Base-by-base conservation (phyloP, 2,888 invertebrate species). In the Zonitis immaculata region DNA sequence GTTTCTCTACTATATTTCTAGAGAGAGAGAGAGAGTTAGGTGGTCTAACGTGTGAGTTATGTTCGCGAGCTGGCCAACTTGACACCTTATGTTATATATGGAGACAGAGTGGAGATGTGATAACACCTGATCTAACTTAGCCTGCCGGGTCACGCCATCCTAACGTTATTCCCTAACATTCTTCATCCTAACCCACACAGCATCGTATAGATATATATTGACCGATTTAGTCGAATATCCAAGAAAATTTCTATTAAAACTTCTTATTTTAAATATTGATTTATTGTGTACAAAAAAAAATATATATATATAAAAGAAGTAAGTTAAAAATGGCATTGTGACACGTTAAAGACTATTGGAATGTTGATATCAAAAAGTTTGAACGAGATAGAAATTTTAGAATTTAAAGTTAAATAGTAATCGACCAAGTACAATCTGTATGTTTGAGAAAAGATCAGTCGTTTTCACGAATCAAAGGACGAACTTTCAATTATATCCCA, bases 91-190 rank as follows among this genome's bases (percentile, higher is more conserved):
- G 60, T 69, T 66, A 71, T 67, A 68, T 69, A 71, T 70, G 69
- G 70, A 71, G 70, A 71, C 69, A 67, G 67, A 71, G 70, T 68
- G 64, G 64, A 68, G 69, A 71, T 67, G 68, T 63, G 69, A 69
- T 71, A 71, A 69, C 70, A 70, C 70, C 70, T 71, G 71, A 70
- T 71, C 70, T 69, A 64, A 66, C 62, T 65, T 65, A 63, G 60
- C 59, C 60, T 57, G 52, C 49, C 47, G 61, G 65, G 67, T 66
- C 66, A 68, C 66, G 67, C 67, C 54, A 66, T 42, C 54, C 59
- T 57, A n/a, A 43, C 39, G n/a, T 22, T 42, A 39, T 47, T 25
- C 48, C 26, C 26, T 14, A 32, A 39, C 42, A 42, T 48, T 22
- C 48, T 42, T 48, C 42, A 48, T 48, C 20, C 20, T 9, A 39